Base-by-base conservation (phyloP, 2,888 invertebrate genomes). In the Glyphotaelius pellucidus region DNA sequence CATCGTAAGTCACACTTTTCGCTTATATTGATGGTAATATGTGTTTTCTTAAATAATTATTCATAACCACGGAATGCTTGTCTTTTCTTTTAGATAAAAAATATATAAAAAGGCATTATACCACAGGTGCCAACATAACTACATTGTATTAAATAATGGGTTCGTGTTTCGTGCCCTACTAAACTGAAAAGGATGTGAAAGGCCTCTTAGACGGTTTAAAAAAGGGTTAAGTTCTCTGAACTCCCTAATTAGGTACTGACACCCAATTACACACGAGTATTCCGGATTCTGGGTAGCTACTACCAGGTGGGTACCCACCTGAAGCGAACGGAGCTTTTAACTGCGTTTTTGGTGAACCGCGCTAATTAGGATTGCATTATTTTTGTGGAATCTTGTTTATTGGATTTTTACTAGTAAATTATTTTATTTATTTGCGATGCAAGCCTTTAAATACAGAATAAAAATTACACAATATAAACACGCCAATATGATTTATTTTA, bases 161-260 rank as follows among this genome's bases (percentile, higher is more conserved):
- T 67, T 9, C n/a, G n/a, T n/a, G 67, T 67, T 67, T 67, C 67
- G 67, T 67, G 67, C 67, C 67, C 67, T 67, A 67, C 67, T 67
- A 25, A 67, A 67, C 67, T 25, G 25, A 67, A n/a, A n/a, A 67
- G 25, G 67, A 67, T 67, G n/a, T 67, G 67, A 67, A 67, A 67
- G 67, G 25, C 67, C 67, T 67, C 9, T 67, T 67, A 67, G 25
- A 52, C 52, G 15, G 0, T 52, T 52, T 19, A 52, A 52, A 67
- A 67, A 67, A 67, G 67, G 67, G 67, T 67, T n/a, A 67, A 67
- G 67, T 67, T 67, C 67, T 67, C 67, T 67, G 67, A 67, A 67
- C 67, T 67, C 67, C 67, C 67, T 67, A 67, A 67, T 67, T 67
- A 67, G 25, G 67, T 67, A 67, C 67, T 67, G 67, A 67, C 67